phyloP scores from a whole-genome alignment of 2,113 vertebrate species.

The Chroicocephalus ridibundus region DNA sequence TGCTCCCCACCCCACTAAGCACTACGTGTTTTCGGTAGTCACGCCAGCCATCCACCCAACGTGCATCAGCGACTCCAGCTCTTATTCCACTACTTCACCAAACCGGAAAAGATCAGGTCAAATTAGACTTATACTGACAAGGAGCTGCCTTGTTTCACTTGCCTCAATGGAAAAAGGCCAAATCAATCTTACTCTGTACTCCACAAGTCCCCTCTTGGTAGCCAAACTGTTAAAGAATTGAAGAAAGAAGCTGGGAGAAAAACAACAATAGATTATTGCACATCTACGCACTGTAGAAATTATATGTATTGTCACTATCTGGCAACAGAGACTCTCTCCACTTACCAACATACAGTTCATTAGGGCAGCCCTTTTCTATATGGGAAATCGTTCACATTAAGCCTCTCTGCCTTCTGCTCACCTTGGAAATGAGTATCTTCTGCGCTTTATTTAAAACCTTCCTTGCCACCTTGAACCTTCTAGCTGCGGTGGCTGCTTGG shows the following conservation, averaged over 20 bases:
- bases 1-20: not conserved
- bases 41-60: not conserved
- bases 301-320: not conserved
- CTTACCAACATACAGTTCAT: not conserved
- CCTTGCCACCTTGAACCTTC: not conserved
- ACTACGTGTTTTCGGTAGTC: not conserved
- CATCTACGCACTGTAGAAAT: not conserved
- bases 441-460: not conserved
- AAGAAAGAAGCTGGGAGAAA: not conserved
- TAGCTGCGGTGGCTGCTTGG: not conserved
- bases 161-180: not conserved
- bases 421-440: not conserved
- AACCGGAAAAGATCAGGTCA: not conserved
- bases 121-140: not conserved
- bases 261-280: not conserved
- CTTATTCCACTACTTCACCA: not conserved
- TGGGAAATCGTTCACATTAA: not conserved
- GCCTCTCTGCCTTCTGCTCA: not conserved
- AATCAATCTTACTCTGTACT: not conserved
- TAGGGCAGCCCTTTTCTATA: not conserved
- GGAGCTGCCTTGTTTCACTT: not conserved
- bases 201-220: accelerated
- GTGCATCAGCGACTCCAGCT: not conserved
- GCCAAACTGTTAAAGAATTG: not conserved
- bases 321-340: not conserved